Base-by-base conservation (phyloP, 2,888 invertebrate genomes). In the Eurytoma californica region DNA sequence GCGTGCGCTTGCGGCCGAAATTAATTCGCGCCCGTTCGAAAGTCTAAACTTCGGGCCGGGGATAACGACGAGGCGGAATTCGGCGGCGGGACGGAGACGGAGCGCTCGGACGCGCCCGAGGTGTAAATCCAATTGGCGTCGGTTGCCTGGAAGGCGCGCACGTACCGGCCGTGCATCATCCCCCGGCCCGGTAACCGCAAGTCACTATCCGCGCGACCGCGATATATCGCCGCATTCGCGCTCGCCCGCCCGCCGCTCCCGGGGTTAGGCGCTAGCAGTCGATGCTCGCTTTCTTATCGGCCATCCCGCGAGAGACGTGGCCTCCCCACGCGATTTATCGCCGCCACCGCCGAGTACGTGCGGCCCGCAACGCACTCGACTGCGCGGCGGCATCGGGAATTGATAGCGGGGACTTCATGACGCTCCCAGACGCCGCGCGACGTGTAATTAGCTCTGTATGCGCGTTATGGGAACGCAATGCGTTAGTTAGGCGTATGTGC, bases 151-250 rank as follows among this genome's bases (percentile, higher is more conserved):
- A 39, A 20, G 39, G 63, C 60, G 55, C 24, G 80, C 86, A 85
- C 86, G 87, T 87, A 80, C 83, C 61, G 80, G 83, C 78, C 85
- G 84, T 86, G 87, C 82, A 87, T 88, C 88, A 87, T 88, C 84
- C 85, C 74, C 83, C 78, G 82, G 84, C 76, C 84, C 85, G 83
- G 86, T 85, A 87, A 86, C 88, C 86, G 83, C 87, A 83, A 87
- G 86, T 87, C 86, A 85, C 86, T 69, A 86, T 82, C 82, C 85
- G 85, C 85, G 83, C 83, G 84, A 84, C 81, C 82, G 79, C 84
- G 82, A 86, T 87, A 85, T 84, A 78, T 78, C 73, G 65, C 65
- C 58, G 20, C 1, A 13, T 24, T 14, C 30, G 3, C 65, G 65
- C 65, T 47, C 14, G 14, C 39, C n/a, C 30, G n/a, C n/a, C n/a